Evolutionary conservation across 30 jellyfish, hydroid and myxozoan genomes (phyloP).

Genomic region (Morbakka virulenta): DNA sequence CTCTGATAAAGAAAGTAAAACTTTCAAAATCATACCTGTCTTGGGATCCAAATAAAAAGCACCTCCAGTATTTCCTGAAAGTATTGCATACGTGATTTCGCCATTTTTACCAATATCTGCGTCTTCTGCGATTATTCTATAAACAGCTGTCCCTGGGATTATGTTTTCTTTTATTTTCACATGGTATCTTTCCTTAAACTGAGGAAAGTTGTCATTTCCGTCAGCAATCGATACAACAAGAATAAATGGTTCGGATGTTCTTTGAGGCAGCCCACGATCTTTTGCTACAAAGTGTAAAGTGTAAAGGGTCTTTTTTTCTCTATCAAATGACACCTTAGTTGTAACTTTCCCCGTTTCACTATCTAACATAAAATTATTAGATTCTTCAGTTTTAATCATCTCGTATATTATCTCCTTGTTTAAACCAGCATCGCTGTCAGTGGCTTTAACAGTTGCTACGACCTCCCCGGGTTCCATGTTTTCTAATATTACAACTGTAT

Average conservation of each 20-base stretch:
- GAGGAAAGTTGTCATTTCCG: constrained; percentile 82
- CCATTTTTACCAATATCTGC: constrained; percentile 50
- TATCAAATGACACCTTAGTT: constrained; percentile 49
- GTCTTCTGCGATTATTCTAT: constrained; percentile 20
- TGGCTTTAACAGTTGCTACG: constrained; percentile 54
- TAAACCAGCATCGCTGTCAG: constrained; percentile 65
- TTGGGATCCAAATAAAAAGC: too few species aligned
- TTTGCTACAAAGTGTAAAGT: constrained; percentile 43
- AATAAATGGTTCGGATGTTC: constrained; percentile 54
- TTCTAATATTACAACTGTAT: constrained; percentile 27
- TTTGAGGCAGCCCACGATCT: constrained; percentile 69
- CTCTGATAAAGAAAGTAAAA: too few species aligned
- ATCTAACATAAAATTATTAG: constrained; percentile 37
- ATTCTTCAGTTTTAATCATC: constrained; percentile 7
- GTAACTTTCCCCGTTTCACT: constrained; percentile 52
- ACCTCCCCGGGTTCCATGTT: constrained; percentile 4
- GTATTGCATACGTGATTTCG: constrained; percentile 16
- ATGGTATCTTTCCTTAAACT: constrained; percentile 27
- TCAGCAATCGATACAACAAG: constrained; percentile 53
- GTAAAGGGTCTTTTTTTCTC: constrained; percentile 50
- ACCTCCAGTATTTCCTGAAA: too few species aligned
- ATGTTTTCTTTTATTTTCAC: constrained; percentile 38
- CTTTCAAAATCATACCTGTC: too few species aligned
- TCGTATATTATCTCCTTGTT: constrained; percentile 52
- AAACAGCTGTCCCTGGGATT: constrained; percentile 16